Conservation (phyloP, 2,797 vertebrate genomes). For the Eulemur rubriventer region DNA sequence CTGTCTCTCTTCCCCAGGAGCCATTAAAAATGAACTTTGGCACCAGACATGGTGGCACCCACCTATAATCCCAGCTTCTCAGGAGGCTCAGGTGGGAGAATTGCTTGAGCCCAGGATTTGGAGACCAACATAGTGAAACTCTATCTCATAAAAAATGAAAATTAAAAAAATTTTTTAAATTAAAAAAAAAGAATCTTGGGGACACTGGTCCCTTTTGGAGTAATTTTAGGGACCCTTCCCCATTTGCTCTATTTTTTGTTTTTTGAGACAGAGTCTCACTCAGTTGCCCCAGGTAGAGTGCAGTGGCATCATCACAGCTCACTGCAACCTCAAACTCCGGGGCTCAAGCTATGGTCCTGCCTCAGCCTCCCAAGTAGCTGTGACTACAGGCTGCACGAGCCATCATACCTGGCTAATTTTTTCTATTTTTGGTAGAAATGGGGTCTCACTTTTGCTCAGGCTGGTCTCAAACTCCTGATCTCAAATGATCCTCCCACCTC, state of each 20-base stretch:
- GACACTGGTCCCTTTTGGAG: not conserved
- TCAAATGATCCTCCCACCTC: no score
- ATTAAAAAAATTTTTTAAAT: not conserved
- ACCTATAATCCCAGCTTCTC: not conserved
- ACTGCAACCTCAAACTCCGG: no score
- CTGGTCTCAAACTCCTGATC: no score
- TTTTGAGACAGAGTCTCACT: no score
- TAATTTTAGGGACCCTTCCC: not conserved
- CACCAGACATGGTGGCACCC: not conserved
- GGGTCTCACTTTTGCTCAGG: no score
- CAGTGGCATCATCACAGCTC: no score
- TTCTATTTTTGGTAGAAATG: no score
- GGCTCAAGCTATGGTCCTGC: no score
- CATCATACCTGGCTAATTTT: no score
- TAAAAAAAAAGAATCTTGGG: not conserved
- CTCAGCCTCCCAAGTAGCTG: no score
- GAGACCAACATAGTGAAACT: not conserved
- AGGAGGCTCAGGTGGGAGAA: not conserved
- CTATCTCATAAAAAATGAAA: not conserved
- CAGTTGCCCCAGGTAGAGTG: no score
- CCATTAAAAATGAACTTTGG: not conserved
- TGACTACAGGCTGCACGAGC: no score
- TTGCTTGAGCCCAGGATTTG: not conserved
- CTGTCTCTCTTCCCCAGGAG: not conserved
- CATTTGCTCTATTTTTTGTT: not conserved